Conservation (phyloP, 2,797 vertebrate species). For the Myripristis jacobus region DNA sequence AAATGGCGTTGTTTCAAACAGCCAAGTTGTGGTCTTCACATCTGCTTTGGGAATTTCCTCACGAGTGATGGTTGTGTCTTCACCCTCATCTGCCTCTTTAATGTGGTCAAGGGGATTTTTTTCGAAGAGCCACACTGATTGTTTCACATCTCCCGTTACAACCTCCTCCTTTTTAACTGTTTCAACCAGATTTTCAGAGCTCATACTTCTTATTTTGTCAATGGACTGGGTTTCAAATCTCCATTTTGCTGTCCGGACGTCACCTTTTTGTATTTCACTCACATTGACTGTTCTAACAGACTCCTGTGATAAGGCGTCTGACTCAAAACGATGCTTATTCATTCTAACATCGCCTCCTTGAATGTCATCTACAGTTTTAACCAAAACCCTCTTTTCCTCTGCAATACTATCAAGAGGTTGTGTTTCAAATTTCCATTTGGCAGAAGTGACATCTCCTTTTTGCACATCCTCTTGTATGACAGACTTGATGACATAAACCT, state of each 20-base stretch:
- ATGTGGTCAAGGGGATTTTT: slow-evolving; percentile 90
- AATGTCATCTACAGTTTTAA: slow-evolving; percentile 86
- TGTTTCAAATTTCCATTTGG: slow-evolving; percentile 94
- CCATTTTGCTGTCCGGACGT: slow-evolving; percentile 92
- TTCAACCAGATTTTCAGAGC: slow-evolving; percentile 86
- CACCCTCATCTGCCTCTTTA: slow-evolving; percentile 83
- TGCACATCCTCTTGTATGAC: slow-evolving; percentile 93
- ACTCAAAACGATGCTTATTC: slow-evolving; percentile 89
- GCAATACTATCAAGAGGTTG: slow-evolving; percentile 91
- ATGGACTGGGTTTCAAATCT: slow-evolving; percentile 93
- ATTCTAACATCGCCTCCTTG: slow-evolving; percentile 89
- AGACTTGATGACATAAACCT: slow-evolving; percentile 91
- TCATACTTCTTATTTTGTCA: slow-evolving; percentile 89
- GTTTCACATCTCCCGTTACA: slow-evolving; percentile 90
- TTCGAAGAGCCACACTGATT: slow-evolving; percentile 95
- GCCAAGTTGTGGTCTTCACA: slow-evolving; percentile 92
- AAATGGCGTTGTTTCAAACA: slow-evolving; percentile 94
- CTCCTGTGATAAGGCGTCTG: slow-evolving; percentile 75
- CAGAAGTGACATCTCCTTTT: slow-evolving; percentile 91
- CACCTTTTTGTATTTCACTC: slow-evolving; percentile 91
- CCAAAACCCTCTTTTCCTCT: slow-evolving; percentile 79
- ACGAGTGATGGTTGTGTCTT: slow-evolving; percentile 48
- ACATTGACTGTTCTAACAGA: slow-evolving; percentile 89
- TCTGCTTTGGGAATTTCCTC: slow-evolving; percentile 90
- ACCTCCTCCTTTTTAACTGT: slow-evolving; percentile 89